Evolutionary conservation across 92 coral and sea anemone genomes (phyloP).

Genomic region (Chrysogorgia sp.): DNA sequence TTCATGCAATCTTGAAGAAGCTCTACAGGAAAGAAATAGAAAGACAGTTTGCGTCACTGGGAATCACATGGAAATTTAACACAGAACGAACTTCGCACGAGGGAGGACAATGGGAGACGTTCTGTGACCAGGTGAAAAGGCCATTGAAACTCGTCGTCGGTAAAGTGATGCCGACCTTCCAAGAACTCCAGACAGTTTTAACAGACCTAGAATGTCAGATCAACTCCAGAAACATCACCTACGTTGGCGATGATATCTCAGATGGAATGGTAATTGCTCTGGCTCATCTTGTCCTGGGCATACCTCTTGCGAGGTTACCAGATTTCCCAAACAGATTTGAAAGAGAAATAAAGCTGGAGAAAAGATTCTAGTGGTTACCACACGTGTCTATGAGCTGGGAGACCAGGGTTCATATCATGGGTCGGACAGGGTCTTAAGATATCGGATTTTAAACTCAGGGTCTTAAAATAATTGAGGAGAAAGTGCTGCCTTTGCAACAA

Average conservation of each 20-base stretch:
- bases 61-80: slow-evolving; percentile 48
- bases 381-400: too few relatives aligned
- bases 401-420: too few relatives aligned
- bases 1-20: slow-evolving; percentile 13
- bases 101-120: slow-evolving; percentile 50
- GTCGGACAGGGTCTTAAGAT: too few relatives aligned
- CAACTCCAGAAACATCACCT: slow-evolving; percentile 48
- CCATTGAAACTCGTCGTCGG: slow-evolving; percentile 32
- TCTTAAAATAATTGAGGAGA: too few relatives aligned
- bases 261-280: slow-evolving; percentile 46
- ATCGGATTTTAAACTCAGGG: too few relatives aligned
- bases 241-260: slow-evolving; percentile 31
- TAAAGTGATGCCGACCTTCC: slow-evolving; percentile 34
- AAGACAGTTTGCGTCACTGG: slow-evolving; percentile 33
- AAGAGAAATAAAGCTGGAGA: not conserved
- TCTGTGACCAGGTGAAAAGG: slow-evolving; percentile 34
- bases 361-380: too few relatives aligned
- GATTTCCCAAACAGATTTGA: slow-evolving; percentile 10
- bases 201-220: slow-evolving; percentile 42
- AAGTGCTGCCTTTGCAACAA: too few relatives aligned
- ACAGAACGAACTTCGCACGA: slow-evolving; percentile 42
- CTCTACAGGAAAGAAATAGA: slow-evolving; percentile 19
- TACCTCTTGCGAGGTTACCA: slow-evolving; percentile 38
- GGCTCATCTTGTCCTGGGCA: slow-evolving; percentile 54
- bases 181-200: slow-evolving; percentile 40